Evolutionary conservation across 2,113 vertebrate genomes (phyloP), one percentile per base, ranked within the genome.

Genomic region (Erythrocercus mccallii): DNA sequence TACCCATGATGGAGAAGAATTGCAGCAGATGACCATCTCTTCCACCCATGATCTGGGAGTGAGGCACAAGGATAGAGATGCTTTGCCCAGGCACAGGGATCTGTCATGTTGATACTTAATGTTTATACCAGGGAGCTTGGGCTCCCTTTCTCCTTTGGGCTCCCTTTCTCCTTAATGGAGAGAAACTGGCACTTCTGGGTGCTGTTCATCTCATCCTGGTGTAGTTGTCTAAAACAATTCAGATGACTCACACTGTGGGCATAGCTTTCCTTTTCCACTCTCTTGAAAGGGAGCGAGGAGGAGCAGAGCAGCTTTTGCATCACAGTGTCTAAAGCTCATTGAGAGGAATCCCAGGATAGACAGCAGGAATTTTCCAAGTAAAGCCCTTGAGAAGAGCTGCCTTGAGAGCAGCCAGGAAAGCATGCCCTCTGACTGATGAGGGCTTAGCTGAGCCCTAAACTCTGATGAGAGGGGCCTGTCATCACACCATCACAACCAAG

Each of bases 1-100:
- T 72, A 35, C 42, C 10, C 0, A 15, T 0, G 2, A 15, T 16
- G 11, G 72, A 66, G 54, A 17, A 79, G 77, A 76, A 58, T 25
- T 80, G 25, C 35, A 81, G 53, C 10, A 70, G 56, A 4, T 1
- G 1, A 47, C 35, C 1, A 0, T 33, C 45, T 35, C 30, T 73
- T 22, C 70, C 15, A 21, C 21, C 0, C 2, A 23, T 0, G 0
- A 27, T 12, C 33, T 11, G 6, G 35, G 24, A 54, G 45, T 1
- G 56, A 69, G 40, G 57, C 57, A 20, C 3, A 8, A 58, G 78
- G 65, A 38, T 1, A 33, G 85, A 60, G 48, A 24, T 23, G 37
- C 40, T 64, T 77, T 79, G 53, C 56, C 50, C 38, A 14, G 42
- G 27, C 42, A 57, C n/a, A 40, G 37, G 5, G 27, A 38, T 45